Percentiles rank a stretch among this genome's conserved stretches.
phyloP scores from a whole-genome alignment of 2,113 vertebrate species.

The Crypturellus undulatus region DNA sequence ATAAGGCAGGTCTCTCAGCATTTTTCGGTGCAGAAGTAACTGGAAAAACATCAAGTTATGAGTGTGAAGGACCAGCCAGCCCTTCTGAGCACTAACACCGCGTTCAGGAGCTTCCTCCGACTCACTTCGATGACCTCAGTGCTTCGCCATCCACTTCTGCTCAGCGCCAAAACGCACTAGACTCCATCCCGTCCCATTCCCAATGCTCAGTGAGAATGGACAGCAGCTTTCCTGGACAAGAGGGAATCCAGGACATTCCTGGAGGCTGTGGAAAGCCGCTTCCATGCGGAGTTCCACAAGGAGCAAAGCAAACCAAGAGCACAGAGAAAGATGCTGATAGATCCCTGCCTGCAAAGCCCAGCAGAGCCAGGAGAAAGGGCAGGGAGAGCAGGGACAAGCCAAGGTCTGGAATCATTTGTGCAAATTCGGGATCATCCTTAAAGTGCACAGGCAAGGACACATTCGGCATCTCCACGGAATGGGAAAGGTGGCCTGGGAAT shows the following conservation, averaged over 20 bases:
- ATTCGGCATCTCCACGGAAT: background rate
- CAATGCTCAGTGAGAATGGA: background rate
- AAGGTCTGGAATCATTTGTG: background rate
- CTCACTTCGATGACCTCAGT: background rate
- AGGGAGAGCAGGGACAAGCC: background rate
- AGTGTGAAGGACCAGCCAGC: background rate
- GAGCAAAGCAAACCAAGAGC: background rate
- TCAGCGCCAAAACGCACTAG: background rate
- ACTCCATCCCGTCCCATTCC: background rate
- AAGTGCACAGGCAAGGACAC: background rate
- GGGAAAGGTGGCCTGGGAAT: background rate
- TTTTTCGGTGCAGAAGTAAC: background rate
- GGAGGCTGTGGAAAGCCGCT: background rate
- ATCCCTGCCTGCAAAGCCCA: accelerated
- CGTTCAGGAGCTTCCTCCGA: background rate
- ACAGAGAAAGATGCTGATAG: background rate
- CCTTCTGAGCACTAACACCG: background rate
- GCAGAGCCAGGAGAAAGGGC: background rate
- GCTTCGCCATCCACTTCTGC: background rate
- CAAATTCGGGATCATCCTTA: background rate
- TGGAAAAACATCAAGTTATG: background rate
- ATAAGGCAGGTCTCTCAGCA: background rate
- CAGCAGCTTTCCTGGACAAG: background rate
- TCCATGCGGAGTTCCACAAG: accelerated
- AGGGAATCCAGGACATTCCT: background rate